Conservation (phyloP, 2,888 invertebrate species). For the Rhyacophila evoluta region DNA sequence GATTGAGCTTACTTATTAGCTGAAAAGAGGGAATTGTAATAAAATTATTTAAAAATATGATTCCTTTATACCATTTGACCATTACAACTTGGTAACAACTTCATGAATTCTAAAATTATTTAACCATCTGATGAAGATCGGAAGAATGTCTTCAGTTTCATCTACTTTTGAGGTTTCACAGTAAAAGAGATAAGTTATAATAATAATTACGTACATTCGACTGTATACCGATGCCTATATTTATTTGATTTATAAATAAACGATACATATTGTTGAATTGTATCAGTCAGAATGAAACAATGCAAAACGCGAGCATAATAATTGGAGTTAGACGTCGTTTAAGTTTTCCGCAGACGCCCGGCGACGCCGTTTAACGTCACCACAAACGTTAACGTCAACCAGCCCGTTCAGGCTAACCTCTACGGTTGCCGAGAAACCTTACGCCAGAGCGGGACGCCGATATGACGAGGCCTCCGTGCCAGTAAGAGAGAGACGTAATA, state of each 20-base stretch:
- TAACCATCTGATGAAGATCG: too few relatives aligned
- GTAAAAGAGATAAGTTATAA: too few relatives aligned
- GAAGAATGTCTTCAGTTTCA: too few relatives aligned
- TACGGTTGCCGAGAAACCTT: conserved; percentile 51
- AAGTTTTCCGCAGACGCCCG: conserved; percentile 46
- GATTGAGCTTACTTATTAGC: too few relatives aligned
- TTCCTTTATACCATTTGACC: too few relatives aligned
- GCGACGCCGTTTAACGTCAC: conserved; percentile 51
- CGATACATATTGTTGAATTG: conserved; percentile 9
- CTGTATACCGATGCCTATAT: too few relatives aligned
- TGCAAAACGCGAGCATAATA: conserved; percentile 26
- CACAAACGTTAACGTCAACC: conserved; percentile 50
- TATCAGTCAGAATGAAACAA: conserved; percentile 11
- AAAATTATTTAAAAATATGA: too few relatives aligned
- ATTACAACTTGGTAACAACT: too few relatives aligned
- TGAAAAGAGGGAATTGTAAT: too few relatives aligned
- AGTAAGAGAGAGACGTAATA: conserved; percentile 30
- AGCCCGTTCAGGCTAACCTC: conserved; percentile 52
- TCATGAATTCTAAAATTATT: too few relatives aligned
- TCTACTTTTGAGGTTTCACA: too few relatives aligned
- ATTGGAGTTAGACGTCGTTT: conserved; percentile 42
- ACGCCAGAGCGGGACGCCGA: conserved; percentile 31
- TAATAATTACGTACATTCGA: too few relatives aligned
- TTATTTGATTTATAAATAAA: neutral
- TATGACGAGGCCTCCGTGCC: conserved; percentile 4